Conservation (phyloP, 2,113 vertebrate genomes). For the Procavia capensis region DNA sequence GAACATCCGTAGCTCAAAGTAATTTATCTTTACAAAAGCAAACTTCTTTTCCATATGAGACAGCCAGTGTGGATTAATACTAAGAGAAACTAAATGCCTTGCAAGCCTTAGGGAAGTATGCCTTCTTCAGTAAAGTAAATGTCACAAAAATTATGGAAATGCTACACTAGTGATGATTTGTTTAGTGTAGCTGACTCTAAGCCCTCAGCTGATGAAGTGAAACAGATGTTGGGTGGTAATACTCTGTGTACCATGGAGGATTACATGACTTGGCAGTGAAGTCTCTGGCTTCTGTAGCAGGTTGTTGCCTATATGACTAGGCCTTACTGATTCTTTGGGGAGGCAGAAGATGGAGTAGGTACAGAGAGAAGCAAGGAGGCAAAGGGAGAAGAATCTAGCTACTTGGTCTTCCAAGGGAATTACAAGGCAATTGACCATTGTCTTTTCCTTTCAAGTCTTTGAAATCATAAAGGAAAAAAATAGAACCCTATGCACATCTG, state of each 20-base stretch:
- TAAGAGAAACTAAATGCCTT: slow-evolving; percentile 80
- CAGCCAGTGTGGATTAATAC: slow-evolving; percentile 68
- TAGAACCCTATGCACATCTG: not conserved
- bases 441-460: not conserved
- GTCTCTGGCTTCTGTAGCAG: not conserved
- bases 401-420: not conserved
- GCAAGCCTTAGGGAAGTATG: slow-evolving; percentile 78
- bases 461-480: not conserved
- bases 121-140: slow-evolving; percentile 81
- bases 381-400: not conserved
- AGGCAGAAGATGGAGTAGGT: not conserved
- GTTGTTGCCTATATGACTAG: not conserved
- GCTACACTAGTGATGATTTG: slow-evolving; percentile 81
- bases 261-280: not conserved
- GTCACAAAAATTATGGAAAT: slow-evolving; percentile 82
- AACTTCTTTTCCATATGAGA: slow-evolving; percentile 76
- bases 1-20: slow-evolving; percentile 61
- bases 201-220: slow-evolving; percentile 77
- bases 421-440: not conserved
- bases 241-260: not conserved
- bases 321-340: not conserved
- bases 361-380: not conserved
- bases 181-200: slow-evolving; percentile 78
- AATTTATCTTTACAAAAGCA: slow-evolving; percentile 73
- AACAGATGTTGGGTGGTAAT: slow-evolving; percentile 76